Evolutionary conservation across 2,113 vertebrate genomes (phyloP).

Genomic region (Lonchura striata): DNA sequence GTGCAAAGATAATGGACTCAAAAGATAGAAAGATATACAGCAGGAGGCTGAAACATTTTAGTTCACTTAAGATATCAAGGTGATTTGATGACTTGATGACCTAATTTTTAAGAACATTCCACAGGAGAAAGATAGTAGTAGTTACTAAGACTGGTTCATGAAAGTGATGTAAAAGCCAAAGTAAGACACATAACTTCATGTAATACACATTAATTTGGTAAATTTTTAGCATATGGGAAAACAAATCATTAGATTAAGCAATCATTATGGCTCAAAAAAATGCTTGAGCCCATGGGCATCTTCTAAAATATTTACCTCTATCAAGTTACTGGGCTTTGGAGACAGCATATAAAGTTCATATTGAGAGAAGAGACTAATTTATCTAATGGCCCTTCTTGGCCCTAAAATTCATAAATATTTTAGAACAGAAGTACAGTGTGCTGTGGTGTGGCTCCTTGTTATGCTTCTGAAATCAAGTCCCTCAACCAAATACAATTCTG

Average conservation of each 20-base stretch:
- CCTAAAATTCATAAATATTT: not conserved
- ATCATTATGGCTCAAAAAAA: not conserved
- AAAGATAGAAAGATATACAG: not conserved
- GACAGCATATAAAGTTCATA: not conserved
- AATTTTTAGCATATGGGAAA: not conserved
- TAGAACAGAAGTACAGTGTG: not conserved
- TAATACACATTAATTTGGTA: not conserved
- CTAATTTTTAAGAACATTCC: not conserved
- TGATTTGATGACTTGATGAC: not conserved
- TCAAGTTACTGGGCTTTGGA: not conserved
- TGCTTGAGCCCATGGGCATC: not conserved
- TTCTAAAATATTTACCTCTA: not conserved
- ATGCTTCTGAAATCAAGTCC: not conserved
- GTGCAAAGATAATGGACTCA: not conserved
- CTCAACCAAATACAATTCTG: not conserved
- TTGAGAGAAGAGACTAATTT: not conserved
- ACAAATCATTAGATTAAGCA: not conserved
- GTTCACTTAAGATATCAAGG: not conserved
- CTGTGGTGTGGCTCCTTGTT: not conserved
- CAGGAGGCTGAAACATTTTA: not conserved
- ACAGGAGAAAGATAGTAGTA: not conserved
- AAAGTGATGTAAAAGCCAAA: not conserved
- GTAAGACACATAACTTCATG: not conserved
- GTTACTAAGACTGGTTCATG: not conserved
- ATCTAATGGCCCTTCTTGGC: not conserved